Base-by-base conservation (phyloP, 2,888 invertebrate species). In the Petrolisthes manimaculis region DNA sequence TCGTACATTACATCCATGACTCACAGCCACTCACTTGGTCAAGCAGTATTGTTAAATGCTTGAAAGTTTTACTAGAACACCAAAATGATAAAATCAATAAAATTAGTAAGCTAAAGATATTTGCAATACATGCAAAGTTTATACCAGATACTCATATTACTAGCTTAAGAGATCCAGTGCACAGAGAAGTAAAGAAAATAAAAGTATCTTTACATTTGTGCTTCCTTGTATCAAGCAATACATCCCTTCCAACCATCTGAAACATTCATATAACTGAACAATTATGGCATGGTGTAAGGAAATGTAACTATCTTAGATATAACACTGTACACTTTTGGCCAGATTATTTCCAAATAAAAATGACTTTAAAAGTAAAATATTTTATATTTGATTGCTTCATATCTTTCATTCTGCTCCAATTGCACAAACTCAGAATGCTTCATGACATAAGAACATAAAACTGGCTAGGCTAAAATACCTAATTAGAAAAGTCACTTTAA, bases 381-480 rank as follows among this genome's bases (percentile, higher is more conserved):
- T 9, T 61, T 9, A 9, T 61, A 61, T 61, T 61, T 61, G 61
- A 61, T 18, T 61, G 61, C 18, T 61, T 61, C 9, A 12, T 61
- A 61, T 61, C 18, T 12, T 61, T 61, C 61, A 12, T 61, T 61
- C 37, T 37, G 37, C 37, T 37, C 2, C 37, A 37, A 37, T 37
- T 67, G 12, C 12, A 67, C 18, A 18, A 18, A 67, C 78, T 54
- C 21, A 79, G 54, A 79, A 12, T 79, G 54, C 78, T 55, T 53
- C 55, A 21, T 54, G 78, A 79, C 78, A 55, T 55, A 54, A 55
- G 53, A 81, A 81, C 67, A 37, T 37, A 81, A 81, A 37, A 37
- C 37, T 37, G 67, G 67, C 55, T 80, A 14, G 81, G 61, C 51
- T 37, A 18, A 24, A 83, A 83, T 54, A 18, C 78, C 55, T 21